A percentile compares a stretch with the other conserved stretches of the same genome.
Evolutionary conservation across 2,113 vertebrate genomes (phyloP).

Genomic region (Sceloporus undulatus): DNA sequence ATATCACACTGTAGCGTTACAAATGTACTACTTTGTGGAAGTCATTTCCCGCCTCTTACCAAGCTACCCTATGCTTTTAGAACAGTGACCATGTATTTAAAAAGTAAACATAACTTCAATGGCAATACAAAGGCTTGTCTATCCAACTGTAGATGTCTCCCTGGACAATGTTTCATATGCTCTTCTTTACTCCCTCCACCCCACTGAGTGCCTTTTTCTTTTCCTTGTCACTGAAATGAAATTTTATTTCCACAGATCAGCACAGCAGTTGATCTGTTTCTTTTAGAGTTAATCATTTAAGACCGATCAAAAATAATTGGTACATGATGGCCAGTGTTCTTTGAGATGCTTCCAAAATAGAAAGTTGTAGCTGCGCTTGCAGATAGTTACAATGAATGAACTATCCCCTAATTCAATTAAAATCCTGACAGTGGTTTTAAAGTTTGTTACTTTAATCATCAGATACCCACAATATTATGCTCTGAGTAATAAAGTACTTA

Average conservation of each 20-base stretch:
- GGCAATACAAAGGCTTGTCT: neutral
- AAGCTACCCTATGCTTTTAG: neutral
- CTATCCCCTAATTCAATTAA: no score
- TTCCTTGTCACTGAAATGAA: neutral
- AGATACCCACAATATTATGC: no score
- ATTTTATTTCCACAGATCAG: neutral
- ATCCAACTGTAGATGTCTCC: neutral
- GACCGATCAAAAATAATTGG: neutral
- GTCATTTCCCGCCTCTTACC: neutral
- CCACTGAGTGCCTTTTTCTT: neutral
- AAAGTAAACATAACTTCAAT: conserved; percentile 4
- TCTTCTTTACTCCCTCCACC: neutral
- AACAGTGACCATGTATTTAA: conserved; percentile 2
- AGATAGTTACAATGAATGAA: no score
- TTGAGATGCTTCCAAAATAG: neutral
- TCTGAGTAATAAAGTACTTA: no score
- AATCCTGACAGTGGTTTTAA: no score
- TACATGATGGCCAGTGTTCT: neutral
- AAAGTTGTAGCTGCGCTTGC: no score
- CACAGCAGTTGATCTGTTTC: neutral
- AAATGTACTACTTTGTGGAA: conserved; percentile 8
- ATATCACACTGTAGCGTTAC: neutral
- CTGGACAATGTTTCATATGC: neutral
- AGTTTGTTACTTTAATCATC: no score
- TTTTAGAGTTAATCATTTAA: neutral